These are phyloP conservation scores for Perca schrenkii DNA, from an alignment of 2,113 vertebrate species.

Conservation along the genomic window DNA sequence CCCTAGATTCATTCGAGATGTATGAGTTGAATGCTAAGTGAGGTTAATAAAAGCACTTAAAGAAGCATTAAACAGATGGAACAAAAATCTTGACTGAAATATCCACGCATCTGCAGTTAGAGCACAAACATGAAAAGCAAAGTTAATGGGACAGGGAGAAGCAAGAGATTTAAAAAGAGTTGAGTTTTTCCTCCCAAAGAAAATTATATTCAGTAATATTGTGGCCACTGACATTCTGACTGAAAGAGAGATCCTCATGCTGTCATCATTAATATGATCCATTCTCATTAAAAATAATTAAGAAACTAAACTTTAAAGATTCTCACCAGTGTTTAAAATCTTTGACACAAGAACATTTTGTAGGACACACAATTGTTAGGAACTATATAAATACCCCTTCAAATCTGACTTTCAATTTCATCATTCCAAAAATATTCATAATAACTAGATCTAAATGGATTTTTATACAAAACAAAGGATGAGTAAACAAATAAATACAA, in stretches of 20 bases:
- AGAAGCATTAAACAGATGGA: constrained; percentile 32
- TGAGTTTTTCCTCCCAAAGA: constrained; percentile 3
- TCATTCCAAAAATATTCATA: constrained; percentile 44
- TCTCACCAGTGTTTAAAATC: constrained; percentile 33
- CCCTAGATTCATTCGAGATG: constrained; percentile 27
- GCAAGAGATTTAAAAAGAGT: not conserved
- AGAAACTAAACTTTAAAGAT: constrained; percentile 38
- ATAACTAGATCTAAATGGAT: constrained; percentile 42
- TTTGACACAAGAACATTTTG: constrained; percentile 57
- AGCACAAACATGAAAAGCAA: constrained; percentile 29
- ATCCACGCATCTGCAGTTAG: constrained; percentile 7
- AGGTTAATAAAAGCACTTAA: constrained; percentile 57
- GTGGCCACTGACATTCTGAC: constrained; percentile 18
- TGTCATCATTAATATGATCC: constrained; percentile 25
- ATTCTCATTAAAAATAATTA: constrained; percentile 44
- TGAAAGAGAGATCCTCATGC: constrained; percentile 18
- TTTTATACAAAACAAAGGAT: constrained; percentile 45
- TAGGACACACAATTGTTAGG: constrained; percentile 28
- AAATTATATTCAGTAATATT: not conserved
- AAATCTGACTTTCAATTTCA: constrained; percentile 36
- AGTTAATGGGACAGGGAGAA: constrained; percentile 9
- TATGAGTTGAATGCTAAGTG: constrained; percentile 13
- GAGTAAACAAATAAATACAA: constrained; percentile 63
- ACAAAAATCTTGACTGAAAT: constrained; percentile 15
- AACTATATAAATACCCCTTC: constrained; percentile 43